A percentile compares a stretch with the other conserved stretches of the same genome.
These are phyloP conservation scores for Halocynthia roretzi DNA, from an alignment of 23 tunicate species.

Conservation along the genomic window DNA sequence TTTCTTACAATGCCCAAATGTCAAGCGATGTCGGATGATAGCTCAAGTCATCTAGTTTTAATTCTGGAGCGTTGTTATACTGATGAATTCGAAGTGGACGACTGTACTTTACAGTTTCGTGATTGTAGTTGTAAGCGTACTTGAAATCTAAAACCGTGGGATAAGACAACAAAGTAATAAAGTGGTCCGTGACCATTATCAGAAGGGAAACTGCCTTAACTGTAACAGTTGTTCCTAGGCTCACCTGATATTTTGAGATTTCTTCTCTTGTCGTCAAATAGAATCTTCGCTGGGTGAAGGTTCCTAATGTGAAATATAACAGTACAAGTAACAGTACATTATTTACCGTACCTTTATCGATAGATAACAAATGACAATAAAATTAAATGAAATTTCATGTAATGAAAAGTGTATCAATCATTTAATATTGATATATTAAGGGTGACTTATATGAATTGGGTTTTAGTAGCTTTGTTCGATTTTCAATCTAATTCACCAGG, in stretches of 20 bases:
- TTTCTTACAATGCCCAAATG: conserved; percentile 9
- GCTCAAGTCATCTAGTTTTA: neutral
- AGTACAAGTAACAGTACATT: too few species aligned
- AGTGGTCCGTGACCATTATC: neutral
- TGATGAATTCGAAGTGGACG: neutral
- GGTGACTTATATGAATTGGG: neutral
- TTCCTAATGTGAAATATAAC: neutral
- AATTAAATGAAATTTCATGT: neutral
- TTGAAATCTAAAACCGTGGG: neutral
- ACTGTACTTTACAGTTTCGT: conserved; percentile 1
- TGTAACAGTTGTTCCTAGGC: too few species aligned
- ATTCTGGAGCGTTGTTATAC: conserved; percentile 5
- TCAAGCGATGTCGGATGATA: conserved; percentile 3
- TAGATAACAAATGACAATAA: neutral
- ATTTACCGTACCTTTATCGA: too few species aligned
- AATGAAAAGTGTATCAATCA: neutral
- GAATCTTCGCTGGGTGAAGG: neutral
- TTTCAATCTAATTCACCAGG: too few species aligned
- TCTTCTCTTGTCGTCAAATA: conserved; percentile 1
- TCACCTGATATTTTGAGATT: conserved; percentile 7
- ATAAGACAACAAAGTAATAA: neutral
- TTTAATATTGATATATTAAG: neutral
- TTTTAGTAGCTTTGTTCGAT: neutral
- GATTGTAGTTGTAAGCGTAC: conserved; percentile 4
- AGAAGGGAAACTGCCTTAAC: neutral